These are phyloP conservation scores for Phoxinus phoxinus DNA, from an alignment of 2,113 vertebrate species.

Conservation along the genomic window DNA sequence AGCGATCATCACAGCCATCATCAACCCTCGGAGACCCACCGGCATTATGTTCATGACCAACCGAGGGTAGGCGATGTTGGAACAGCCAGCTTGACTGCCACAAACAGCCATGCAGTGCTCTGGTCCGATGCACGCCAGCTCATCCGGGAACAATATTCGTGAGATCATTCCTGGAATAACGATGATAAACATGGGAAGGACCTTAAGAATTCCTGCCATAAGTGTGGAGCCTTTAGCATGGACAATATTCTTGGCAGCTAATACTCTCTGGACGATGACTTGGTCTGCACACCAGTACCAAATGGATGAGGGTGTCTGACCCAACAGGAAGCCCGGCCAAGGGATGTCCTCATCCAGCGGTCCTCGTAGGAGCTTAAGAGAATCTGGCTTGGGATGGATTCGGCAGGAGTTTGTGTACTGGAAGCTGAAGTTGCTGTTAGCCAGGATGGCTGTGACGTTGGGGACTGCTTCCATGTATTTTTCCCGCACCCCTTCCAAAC, in stretches of 20 bases:
- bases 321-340: conserved; percentile 95
- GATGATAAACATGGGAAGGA: conserved; percentile 97
- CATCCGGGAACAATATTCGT: conserved; percentile 89
- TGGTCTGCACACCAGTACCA: conserved; percentile 99
- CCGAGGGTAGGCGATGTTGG: conserved; percentile 96
- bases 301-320: conserved; percentile 96
- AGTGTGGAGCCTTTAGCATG: conserved; percentile 95
- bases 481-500: conserved; percentile 89
- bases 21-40: conserved; percentile 92
- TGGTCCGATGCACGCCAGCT: conserved; percentile 93
- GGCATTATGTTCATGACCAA: conserved; percentile 95
- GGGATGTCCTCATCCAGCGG: conserved; percentile 95
- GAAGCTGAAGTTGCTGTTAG: conserved; percentile 88
- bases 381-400: conserved; percentile 87
- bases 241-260: conserved; percentile 94
- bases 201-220: conserved; percentile 94
- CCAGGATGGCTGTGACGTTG: conserved; percentile 87
- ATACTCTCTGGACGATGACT: conserved; percentile 96
- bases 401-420: conserved; percentile 87
- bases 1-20: conserved; percentile 99
- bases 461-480: conserved; percentile 94
- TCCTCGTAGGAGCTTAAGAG: conserved; percentile 86
- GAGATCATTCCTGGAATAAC: conserved; percentile 99
- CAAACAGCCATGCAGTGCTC: conserved; percentile 97
- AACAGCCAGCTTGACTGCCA: conserved; percentile 93